Base-by-base conservation (phyloP, 2,888 invertebrate genomes). In the Nymphalis urticae region DNA sequence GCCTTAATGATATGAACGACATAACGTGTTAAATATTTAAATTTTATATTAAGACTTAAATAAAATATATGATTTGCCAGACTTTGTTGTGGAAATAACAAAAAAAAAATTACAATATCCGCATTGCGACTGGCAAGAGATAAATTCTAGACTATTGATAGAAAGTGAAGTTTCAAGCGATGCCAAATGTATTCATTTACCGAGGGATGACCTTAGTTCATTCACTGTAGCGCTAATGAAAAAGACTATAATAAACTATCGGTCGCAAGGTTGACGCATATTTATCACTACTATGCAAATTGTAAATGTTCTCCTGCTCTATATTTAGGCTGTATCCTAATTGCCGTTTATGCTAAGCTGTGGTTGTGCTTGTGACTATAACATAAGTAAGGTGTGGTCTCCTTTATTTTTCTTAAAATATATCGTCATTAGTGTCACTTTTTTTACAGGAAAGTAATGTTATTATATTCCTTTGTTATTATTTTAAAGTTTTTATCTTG, bases 41-140 rank as follows among this genome's bases (percentile, higher is more conserved):
- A 16, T n/a, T 8, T 32, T 1, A 13, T 16, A 6, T 16, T 27
- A 27, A 17, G 7, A 27, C 4, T 17, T 21, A 27, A 13, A 42
- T 10, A 42, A 42, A 13, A 13, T 13, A 10, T 13, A 24, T 47
- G 47, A 48, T 36, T 19, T 63, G 36, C n/a, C 54, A 70, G 66
- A 70, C 72, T 75, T 74, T 72, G 10, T 65, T 72, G 68, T 69
- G 64, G 47, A 64, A 62, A 68, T 70, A 70, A 64, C 64, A 50
- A 59, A 71, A 68, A 42, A 42, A 71, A 61, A 69, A 69, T 68
- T 63, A 70, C 63, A 62, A 63, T 73, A 75, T 74, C 77, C 75
- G 75, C 76, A 77, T 71, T 77, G 75, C 75, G 75, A 76, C 74
- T 76, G 74, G 73, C 75, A 75, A 75, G 64, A 62, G 68, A 68